Evolutionary conservation across 2,113 vertebrate genomes (phyloP).

Genomic region (Megaceryle maxima): DNA sequence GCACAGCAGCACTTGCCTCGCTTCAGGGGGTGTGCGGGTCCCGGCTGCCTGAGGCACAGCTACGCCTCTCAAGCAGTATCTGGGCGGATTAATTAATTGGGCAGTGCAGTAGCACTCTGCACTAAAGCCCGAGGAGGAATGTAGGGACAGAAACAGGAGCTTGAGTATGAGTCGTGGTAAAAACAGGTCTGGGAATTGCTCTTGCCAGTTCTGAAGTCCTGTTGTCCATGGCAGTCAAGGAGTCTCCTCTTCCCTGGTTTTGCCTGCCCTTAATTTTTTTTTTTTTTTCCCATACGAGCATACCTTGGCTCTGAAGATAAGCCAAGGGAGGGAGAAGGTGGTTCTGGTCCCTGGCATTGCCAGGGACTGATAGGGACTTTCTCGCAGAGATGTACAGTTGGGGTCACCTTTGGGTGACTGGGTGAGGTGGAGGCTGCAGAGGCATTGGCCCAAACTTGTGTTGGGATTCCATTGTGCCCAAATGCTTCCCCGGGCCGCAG

Average conservation of each 20-base stretch:
- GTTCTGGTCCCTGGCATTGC: neutral
- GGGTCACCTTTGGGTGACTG: rapidly evolving
- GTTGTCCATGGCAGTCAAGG: neutral
- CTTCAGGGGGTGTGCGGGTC: neutral
- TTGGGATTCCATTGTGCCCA: neutral
- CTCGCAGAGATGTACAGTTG: neutral
- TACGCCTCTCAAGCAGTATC: neutral
- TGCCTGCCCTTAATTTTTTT: neutral
- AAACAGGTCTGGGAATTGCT: neutral
- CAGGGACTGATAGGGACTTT: neutral
- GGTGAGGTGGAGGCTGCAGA: neutral
- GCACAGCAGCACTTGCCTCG: neutral
- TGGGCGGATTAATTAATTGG: neutral
- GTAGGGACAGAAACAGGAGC: neutral
- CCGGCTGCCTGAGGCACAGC: neutral
- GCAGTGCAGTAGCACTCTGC: neutral
- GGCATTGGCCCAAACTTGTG: neutral
- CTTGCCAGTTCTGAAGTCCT: neutral
- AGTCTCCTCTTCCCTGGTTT: neutral
- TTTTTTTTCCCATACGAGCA: neutral
- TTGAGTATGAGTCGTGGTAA: neutral
- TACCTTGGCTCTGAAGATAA: neutral
- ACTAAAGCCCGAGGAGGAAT: neutral
- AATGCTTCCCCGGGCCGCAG: neutral
- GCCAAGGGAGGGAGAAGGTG: neutral